Evolutionary conservation across 2,888 invertebrate genomes (phyloP).

Genomic region (Drosophila cognata): DNA sequence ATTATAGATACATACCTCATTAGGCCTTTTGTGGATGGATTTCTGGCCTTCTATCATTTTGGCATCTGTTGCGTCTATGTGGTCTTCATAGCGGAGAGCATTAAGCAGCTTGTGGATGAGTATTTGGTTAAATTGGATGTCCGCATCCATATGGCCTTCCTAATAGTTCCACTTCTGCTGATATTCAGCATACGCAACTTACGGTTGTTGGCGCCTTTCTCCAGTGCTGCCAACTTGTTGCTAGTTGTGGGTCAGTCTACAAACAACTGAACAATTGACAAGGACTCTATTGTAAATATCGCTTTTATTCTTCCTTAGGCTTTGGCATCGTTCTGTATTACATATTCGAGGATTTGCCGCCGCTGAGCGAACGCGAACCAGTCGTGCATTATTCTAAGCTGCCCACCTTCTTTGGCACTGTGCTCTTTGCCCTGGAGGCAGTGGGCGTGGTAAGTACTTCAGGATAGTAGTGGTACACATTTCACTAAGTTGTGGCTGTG

Average conservation of each 20-base stretch:
- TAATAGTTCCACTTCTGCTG: constrained; percentile 89
- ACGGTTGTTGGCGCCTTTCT: constrained; percentile 95
- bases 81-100: constrained; percentile 95
- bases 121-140: constrained; percentile 86
- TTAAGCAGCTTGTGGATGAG: constrained; percentile 91
- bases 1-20: constrained; percentile 37
- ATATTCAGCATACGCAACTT: constrained; percentile 92
- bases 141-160: constrained; percentile 86
- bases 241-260: constrained; percentile 88
- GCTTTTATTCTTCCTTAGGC: constrained; percentile 48
- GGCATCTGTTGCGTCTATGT: constrained; percentile 99
- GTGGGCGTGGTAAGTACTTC: constrained; percentile 90
- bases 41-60: constrained; percentile 95
- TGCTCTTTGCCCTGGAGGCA: constrained; percentile 95
- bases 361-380: constrained; percentile 84
- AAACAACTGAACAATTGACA: too few species aligned
- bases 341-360: constrained; percentile 89
- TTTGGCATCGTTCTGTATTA: constrained; percentile 94
- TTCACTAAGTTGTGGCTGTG: not conserved
- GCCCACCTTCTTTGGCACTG: constrained; percentile 96
- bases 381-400: constrained; percentile 87
- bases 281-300: not conserved
- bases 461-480: not conserved
- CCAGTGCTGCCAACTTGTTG: constrained; percentile 95
- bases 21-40: constrained; percentile 91